Evolutionary conservation across 1,140 invertebrate genomes (phyloP).

Genomic region (Cydia splendana): DNA sequence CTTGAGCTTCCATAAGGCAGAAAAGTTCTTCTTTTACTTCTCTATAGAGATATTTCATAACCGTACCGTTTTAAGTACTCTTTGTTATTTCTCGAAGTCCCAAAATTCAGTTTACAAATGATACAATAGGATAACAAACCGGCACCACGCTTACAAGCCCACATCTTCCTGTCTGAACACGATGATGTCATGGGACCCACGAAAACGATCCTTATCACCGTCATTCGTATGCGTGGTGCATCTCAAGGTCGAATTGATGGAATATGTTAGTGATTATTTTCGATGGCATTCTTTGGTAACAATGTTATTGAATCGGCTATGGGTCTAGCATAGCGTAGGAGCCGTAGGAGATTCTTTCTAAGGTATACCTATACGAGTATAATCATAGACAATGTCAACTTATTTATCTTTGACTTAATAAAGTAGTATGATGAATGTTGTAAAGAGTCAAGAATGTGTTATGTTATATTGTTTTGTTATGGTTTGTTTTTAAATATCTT

Average conservation of each 20-base stretch:
- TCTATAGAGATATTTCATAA: no score
- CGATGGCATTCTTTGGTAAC: neutral
- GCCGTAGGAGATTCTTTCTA: no score
- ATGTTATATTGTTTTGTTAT: neutral
- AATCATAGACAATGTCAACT: no score
- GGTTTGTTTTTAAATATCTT: conserved; percentile 2
- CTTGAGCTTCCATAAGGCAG: no score
- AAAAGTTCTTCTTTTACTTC: no score
- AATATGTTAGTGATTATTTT: conserved; percentile 2
- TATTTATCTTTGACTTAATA: no score
- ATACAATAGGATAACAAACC: neutral
- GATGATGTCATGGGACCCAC: conserved; percentile 28
- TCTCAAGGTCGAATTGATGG: conserved; percentile 11
- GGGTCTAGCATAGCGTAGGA: no score
- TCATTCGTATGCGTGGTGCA: conserved; percentile 14
- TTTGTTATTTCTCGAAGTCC: neutral
- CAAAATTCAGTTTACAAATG: neutral
- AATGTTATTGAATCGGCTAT: neutral
- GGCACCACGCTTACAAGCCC: neutral
- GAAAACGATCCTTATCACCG: conserved; percentile 13
- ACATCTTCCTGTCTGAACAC: conserved; percentile 17
- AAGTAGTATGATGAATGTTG: no score
- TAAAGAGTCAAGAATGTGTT: no score
- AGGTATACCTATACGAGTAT: no score
- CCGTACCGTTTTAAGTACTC: no score